Conservation (phyloP, 2,113 vertebrate species). For the Archilochus colubris region DNA sequence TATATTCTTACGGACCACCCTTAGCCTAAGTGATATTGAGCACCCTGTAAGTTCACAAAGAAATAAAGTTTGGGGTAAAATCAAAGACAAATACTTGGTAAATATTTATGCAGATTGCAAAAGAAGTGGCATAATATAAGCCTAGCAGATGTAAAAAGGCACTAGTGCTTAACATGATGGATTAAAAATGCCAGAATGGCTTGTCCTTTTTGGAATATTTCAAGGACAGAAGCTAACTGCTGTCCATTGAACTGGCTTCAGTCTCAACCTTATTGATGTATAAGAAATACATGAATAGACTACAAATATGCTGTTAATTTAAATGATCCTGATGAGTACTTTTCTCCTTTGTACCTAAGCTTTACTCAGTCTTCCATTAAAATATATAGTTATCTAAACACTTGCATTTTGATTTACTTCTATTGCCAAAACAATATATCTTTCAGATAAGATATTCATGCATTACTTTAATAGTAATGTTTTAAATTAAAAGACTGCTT, state of each 20-base stretch:
- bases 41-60: neutral
- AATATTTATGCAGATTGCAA: neutral
- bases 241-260: neutral
- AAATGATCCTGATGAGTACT: constrained; percentile 1
- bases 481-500: constrained; percentile 39
- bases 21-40: neutral
- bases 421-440: constrained; percentile 10
- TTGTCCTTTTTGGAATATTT: neutral
- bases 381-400: neutral
- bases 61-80: neutral
- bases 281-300: neutral
- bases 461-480: constrained; percentile 1
- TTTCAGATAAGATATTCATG: constrained; percentile 28
- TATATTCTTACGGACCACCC: neutral
- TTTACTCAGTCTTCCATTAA: constrained; percentile 23
- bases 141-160: neutral
- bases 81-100: neutral
- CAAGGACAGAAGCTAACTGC: neutral
- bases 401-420: constrained; percentile 39
- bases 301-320: neutral
- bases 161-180: neutral
- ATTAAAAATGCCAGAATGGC: neutral
- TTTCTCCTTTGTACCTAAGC: neutral
- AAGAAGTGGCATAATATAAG: neutral
- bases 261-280: neutral